Percentiles rank a stretch among this genome's conserved stretches.
Evolutionary conservation across 2,888 invertebrate genomes (phyloP).

Genomic region (Spilarctia lutea): DNA sequence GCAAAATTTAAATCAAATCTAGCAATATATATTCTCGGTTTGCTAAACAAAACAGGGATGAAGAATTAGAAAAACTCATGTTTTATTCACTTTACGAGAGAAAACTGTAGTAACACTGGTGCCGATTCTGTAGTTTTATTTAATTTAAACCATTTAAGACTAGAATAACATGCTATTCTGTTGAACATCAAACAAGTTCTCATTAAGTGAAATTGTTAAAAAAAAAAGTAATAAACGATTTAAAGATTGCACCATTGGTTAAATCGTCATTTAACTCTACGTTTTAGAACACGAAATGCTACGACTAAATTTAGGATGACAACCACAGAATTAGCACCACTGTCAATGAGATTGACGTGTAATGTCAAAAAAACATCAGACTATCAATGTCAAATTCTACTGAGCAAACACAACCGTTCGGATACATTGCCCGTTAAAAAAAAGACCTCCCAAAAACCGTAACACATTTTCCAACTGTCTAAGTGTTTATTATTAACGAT

Average conservation of each 20-base stretch:
- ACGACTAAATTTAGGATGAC: too few relatives aligned
- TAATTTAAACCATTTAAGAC: too few relatives aligned
- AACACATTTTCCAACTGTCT: constrained; percentile 66
- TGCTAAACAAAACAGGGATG: constrained; percentile 21
- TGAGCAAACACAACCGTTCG: constrained; percentile 4
- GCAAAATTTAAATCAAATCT: constrained; percentile 32
- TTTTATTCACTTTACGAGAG: neutral
- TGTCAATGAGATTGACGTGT: constrained; percentile 1
- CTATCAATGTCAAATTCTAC: neutral
- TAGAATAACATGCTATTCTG: too few relatives aligned
- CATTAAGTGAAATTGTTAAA: too few relatives aligned
- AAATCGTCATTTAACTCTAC: neutral
- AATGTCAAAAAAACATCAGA: neutral
- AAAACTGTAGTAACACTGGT: neutral
- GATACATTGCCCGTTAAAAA: constrained; percentile 43
- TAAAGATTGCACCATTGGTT: neutral
- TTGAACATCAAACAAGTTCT: too few relatives aligned
- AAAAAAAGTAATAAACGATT: too few relatives aligned
- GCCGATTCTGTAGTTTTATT: neutral
- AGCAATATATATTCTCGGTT: constrained; percentile 28
- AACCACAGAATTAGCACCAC: neutral
- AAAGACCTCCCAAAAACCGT: constrained; percentile 52
- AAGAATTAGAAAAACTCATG: neutral
- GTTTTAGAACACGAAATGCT: neutral
- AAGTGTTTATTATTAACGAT: constrained; percentile 67